Base-by-base conservation (phyloP, 2,797 vertebrate genomes). In the Trichosurus vulpecula region DNA sequence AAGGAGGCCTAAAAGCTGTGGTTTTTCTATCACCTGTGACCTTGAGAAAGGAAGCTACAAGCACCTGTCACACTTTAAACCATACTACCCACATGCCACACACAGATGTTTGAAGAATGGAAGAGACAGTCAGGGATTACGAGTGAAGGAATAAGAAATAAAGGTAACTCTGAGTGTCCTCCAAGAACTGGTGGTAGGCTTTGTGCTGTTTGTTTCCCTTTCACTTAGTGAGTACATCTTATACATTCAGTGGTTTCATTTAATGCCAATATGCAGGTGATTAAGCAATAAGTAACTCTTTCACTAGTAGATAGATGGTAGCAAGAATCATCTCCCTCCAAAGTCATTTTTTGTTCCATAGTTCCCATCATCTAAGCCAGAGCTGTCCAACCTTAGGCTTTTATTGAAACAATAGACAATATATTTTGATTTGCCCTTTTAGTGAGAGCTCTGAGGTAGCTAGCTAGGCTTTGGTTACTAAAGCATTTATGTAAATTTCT, bases 11-110 rank as follows among this genome's bases (percentile, higher is more conserved):
- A 97, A 96, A 97, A 96, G 93, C 96, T 98, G 98, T 98, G 98
- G 98, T 98, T 98, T 98, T 97, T 97, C 95, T 95, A 96, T 98
- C 98, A 98, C 98, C 98, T 98, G 98, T 98, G 98, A 98, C 97
- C 98, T 98, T 98, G 98, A 98, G 98, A 98, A 98, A 98, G 98
- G 98, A 98, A 98, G 97, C 97, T 96, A 92, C 90, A 94, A 25
- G 96, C 98, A 98, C 98, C 98, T 98, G 98, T 95, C 93, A 30
- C 41, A 90, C 96, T 96, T 97, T 94, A 97, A 94, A 97, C 96
- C 94, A 53, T 58, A 94, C 95, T 92, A 95, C 97, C 97, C 97
- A 94, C 98, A 98, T 97, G 97, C 97, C 97, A 92, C 98, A 97
- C 95, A 95, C 97, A 98, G 97, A 96, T 98, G 97, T 97, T 90